Percentiles rank a stretch among this genome's conserved stretches.
phyloP scores from a whole-genome alignment of 2,113 vertebrate genomes.

The Arizona elegans region DNA sequence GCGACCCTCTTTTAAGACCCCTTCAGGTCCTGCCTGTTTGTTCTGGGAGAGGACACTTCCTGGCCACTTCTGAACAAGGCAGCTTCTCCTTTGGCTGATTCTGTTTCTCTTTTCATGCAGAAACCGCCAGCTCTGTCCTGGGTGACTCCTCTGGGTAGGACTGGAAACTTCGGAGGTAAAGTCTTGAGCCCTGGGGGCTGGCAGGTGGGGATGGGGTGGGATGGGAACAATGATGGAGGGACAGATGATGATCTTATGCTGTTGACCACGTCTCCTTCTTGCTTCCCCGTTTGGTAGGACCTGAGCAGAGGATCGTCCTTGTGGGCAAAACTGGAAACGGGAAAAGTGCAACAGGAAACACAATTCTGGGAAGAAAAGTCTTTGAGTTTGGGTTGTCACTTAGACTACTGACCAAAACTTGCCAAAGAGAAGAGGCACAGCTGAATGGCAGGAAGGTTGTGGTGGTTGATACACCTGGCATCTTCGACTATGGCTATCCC shows the following conservation, averaged over 20 bases:
- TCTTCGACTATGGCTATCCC: rapidly evolving
- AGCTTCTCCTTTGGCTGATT: too few species aligned
- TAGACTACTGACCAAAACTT: conserved; percentile 20
- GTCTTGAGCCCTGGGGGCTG: too few species aligned
- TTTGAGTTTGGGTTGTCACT: background rate
- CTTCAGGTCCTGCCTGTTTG: too few species aligned
- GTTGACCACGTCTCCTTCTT: too few species aligned
- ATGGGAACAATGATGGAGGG: too few species aligned
- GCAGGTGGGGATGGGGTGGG: too few species aligned
- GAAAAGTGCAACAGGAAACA: conserved; percentile 54
- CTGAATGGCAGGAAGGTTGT: too few species aligned
- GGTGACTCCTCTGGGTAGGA: background rate
- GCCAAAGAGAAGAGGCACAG: conserved; percentile 24
- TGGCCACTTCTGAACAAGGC: background rate
- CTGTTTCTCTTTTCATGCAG: background rate
- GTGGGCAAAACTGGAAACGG: background rate
- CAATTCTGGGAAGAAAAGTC: conserved; percentile 18
- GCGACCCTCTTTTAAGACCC: too few species aligned
- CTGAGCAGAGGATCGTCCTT: background rate
- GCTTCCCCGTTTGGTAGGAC: background rate
- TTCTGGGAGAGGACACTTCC: too few species aligned
- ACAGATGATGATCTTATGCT: too few species aligned
- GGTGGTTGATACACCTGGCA: too few species aligned
- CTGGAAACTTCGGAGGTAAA: background rate
- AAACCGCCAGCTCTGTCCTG: background rate